Percentiles rank a stretch among this genome's conserved stretches.
Evolutionary conservation across 2,113 vertebrate genomes (phyloP).

Genomic region (Trogon surrucura): DNA sequence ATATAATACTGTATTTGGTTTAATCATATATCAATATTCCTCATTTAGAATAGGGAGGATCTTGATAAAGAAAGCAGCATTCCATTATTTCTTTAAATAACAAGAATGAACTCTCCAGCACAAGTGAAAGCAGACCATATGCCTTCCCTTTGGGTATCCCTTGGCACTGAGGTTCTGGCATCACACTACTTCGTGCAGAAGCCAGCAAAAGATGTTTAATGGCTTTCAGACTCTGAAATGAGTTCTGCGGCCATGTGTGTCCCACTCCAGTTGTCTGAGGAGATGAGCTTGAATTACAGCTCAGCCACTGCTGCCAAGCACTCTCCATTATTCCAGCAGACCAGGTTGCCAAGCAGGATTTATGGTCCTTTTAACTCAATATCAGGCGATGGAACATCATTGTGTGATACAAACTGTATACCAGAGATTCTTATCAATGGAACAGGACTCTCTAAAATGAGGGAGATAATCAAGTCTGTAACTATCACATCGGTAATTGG

Average conservation of each 20-base stretch:
- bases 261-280: slow-evolving; percentile 79
- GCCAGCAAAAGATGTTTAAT: slow-evolving; percentile 81
- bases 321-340: slow-evolving; percentile 72
- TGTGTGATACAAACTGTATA: slow-evolving; percentile 76
- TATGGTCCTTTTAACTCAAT: slow-evolving; percentile 76
- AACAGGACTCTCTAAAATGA: slow-evolving; percentile 81
- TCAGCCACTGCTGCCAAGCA: slow-evolving; percentile 75
- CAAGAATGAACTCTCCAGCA: slow-evolving; percentile 71
- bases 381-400: slow-evolving; percentile 67
- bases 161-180: slow-evolving; percentile 75
- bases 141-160: slow-evolving; percentile 77
- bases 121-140: slow-evolving; percentile 74
- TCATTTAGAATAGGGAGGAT: slow-evolving; percentile 17
- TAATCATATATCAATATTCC: background rate
- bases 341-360: slow-evolving; percentile 76
- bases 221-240: slow-evolving; percentile 77
- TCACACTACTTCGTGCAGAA: slow-evolving; percentile 49
- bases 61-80: slow-evolving; percentile 36
- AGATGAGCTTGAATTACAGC: slow-evolving; percentile 82
- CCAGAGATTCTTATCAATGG: slow-evolving; percentile 82
- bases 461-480: slow-evolving; percentile 82
- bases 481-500: slow-evolving; percentile 77
- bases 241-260: slow-evolving; percentile 78
- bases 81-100: slow-evolving; percentile 72
- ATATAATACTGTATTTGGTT: background rate